Base-by-base conservation (phyloP, 1,140 invertebrate species). In the Orchesella cincta region DNA sequence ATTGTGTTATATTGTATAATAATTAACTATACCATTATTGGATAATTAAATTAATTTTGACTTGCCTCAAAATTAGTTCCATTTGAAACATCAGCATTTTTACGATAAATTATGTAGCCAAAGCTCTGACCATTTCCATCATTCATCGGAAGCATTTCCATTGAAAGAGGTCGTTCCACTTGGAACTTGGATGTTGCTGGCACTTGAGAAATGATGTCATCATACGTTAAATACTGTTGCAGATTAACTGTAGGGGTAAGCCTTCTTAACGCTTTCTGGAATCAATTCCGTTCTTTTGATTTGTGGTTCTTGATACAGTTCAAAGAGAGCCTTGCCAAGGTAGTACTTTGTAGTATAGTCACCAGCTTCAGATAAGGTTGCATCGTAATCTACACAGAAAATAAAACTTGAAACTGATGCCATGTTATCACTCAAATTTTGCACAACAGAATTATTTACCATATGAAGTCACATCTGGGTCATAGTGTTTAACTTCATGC, bases 71-170 rank as follows among this genome's bases (percentile, higher is more conserved):
- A 62, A 71, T 26, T 5, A 31, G 20, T 73, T 23, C 8, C 28
- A 36, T 67, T 67, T n/a, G 36, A 28, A 36, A 54, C 57, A 64
- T 29, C 39, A 67, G 82, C 79, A 28, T 83, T 78, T 73, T 85
- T 86, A 39, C 86, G 80, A 81, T 90, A 90, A 14, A 89, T 73
- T 74, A 89, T 86, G 78, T 88, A 90, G 0, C 90, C 90, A 82
- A 88, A 89, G 75, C 86, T 87, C 83, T 90, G 89, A 0, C 87
- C 88, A 80, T 84, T 86, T 36, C 79, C 73, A 71, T 86, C 84
- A 79, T 89, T 88, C n/a, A 89, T 86, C 20, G 85, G 83, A n/a
- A 90, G 83, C 67, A 85, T 82, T 83, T 91, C 90, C 90, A 91
- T 91, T 26, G 85, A 80, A 1, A 86, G 51, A 18, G 84, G 57